Base-by-base conservation (phyloP, 1,140 invertebrate genomes). In the Scaptomyza pallida region DNA sequence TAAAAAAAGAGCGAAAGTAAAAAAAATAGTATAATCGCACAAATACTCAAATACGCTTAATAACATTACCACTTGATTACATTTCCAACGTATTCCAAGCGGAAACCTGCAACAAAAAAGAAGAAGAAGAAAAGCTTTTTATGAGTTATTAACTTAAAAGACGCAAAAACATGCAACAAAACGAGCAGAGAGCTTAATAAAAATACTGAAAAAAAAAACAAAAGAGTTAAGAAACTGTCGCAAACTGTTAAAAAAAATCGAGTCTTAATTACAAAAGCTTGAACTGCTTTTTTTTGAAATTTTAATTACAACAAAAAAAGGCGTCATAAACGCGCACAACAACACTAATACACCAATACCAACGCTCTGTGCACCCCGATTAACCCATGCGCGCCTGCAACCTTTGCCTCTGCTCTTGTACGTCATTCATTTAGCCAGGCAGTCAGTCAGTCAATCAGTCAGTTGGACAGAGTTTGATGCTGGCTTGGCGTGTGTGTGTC, bases 251-350 rank as follows among this genome's bases (percentile, higher is more conserved):
- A 26, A 26, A 41, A 57, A 64, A 65, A 56, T 47, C 17, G 47
- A n/a, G 56, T 60, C 44, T 72, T 72, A 68, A 72, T 72, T 68
- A 61, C 63, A 68, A 59, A 72, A 55, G 44, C 63, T 54, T 67
- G 54, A 30, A 48, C 16, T 35, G 30, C 37, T 51, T 26, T 57
- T 43, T 26, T 64, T 17, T 60, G 60, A 73, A 79, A 85, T 81
- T 86, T 85, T 85, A 85, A 85, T 85, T 85, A 77, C 64, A 86
- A 68, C 64, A 86, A 65, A 47, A 65, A 47, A 59, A 78, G 62
- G 33, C 37, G 41, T 65, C 57, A 62, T 54, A 70, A 74, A 74
- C 41, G 23, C 51, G 44, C 43, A 44, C 26, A 30, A 9, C 26
- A 10, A 30, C 6, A 9, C n/a, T n/a, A n/a, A n/a, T n/a, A 26